Percentiles rank a stretch among this genome's conserved stretches.
These are phyloP conservation scores for Molossus alvarezi DNA, from an alignment of 2,797 vertebrate genomes.

Conservation along the genomic window DNA sequence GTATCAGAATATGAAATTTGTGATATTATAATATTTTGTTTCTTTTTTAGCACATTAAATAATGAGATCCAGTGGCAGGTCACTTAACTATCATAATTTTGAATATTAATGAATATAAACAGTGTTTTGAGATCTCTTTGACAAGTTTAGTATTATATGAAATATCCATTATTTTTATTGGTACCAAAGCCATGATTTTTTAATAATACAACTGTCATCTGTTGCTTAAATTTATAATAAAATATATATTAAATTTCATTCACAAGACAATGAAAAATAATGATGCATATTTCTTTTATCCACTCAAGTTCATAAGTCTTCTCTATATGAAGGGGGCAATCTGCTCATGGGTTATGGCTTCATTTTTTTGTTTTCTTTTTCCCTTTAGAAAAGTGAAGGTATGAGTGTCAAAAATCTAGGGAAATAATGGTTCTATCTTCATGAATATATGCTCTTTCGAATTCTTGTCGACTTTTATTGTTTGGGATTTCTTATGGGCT, in stretches of 20 bases:
- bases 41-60: constrained; percentile 24
- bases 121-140: constrained; percentile 31
- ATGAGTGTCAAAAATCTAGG: background rate
- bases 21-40: background rate
- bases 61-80: background rate
- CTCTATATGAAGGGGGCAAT: background rate
- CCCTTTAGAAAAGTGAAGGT: constrained; percentile 43
- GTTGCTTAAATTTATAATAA: constrained; percentile 31
- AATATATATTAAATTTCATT: constrained; percentile 45
- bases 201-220: background rate
- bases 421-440: background rate
- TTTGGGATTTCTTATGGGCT: background rate
- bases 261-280: constrained; percentile 59
- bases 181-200: background rate
- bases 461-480: background rate
- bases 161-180: background rate
- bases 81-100: background rate
- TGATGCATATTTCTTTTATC: background rate
- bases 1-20: background rate
- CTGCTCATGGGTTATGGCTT: background rate
- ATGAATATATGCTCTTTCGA: constrained; percentile 38
- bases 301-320: background rate
- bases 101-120: background rate
- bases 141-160: background rate
- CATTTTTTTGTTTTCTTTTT: background rate